Evolutionary conservation across 2,113 vertebrate species (phyloP).

Genomic region (Scolopax mira): DNA sequence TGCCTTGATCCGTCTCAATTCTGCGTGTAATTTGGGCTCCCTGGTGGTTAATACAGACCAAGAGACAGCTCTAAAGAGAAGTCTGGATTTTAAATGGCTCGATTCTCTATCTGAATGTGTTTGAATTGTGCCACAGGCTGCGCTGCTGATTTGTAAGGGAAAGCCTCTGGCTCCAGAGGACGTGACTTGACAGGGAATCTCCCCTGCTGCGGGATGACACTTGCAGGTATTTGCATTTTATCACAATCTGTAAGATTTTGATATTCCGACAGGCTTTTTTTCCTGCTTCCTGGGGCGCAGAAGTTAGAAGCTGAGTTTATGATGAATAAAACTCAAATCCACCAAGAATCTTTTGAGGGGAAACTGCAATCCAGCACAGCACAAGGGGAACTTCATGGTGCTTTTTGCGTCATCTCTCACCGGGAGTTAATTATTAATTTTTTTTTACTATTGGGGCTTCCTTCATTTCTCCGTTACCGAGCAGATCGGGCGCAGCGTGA

Average conservation of each 20-base stretch:
- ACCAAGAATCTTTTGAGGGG: not conserved
- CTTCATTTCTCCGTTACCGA: not conserved
- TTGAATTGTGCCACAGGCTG: not conserved
- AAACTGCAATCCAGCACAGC: not conserved
- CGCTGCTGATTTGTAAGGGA: not conserved
- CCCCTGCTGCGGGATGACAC: not conserved
- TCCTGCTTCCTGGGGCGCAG: not conserved
- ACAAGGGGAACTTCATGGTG: rapidly evolving
- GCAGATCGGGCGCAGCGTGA: not conserved
- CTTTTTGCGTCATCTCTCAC: rapidly evolving
- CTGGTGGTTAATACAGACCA: not conserved
- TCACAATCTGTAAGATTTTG: not conserved
- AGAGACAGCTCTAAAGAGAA: not conserved
- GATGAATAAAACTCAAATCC: not conserved
- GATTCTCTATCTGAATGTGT: not conserved
- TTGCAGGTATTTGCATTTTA: not conserved
- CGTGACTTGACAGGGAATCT: not conserved
- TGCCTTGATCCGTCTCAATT: too few relatives aligned
- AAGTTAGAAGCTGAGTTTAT: not conserved
- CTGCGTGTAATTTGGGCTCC: too few relatives aligned
- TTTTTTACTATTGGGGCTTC: not conserved
- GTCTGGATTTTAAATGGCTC: not conserved
- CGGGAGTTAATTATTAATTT: not conserved
- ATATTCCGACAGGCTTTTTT: not conserved
- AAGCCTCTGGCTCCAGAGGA: not conserved